Evolutionary conservation across 2,113 vertebrate genomes (phyloP).

Genomic region (Leptodactylus fuscus): DNA sequence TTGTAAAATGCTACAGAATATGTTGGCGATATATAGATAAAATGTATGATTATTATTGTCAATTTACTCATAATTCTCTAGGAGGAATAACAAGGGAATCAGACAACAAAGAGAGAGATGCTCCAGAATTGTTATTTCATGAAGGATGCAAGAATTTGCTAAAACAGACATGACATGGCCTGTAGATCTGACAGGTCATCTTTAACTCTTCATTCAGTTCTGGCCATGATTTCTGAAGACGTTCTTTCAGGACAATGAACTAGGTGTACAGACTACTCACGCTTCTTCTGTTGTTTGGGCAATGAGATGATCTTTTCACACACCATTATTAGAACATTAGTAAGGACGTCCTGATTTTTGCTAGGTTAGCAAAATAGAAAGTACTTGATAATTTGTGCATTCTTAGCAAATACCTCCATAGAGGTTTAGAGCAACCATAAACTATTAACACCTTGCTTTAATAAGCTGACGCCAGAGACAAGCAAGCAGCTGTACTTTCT

Average conservation of each 20-base stretch:
- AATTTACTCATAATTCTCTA: too few relatives aligned
- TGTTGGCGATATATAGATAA: too few relatives aligned
- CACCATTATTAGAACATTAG: background rate
- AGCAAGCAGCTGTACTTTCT: background rate
- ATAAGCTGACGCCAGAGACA: background rate
- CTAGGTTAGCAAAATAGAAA: background rate
- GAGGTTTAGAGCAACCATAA: background rate
- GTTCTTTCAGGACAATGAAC: background rate
- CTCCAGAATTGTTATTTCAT: too few relatives aligned
- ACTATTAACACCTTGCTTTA: conserved; percentile 31
- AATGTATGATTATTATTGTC: too few relatives aligned
- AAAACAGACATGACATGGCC: too few relatives aligned
- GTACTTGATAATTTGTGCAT: conserved; percentile 2
- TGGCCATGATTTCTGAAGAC: background rate
- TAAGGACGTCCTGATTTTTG: background rate
- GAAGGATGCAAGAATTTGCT: too few relatives aligned
- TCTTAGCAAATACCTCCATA: background rate
- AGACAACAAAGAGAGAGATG: too few relatives aligned
- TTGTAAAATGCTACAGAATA: too few relatives aligned
- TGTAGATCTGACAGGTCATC: too few relatives aligned
- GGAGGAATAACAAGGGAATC: too few relatives aligned
- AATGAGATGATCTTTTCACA: background rate
- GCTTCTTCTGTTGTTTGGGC: background rate
- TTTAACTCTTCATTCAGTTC: too few relatives aligned
- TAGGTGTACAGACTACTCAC: background rate